Conservation (phyloP, 2,113 vertebrate species). For the Rhabdornis inornatus region DNA sequence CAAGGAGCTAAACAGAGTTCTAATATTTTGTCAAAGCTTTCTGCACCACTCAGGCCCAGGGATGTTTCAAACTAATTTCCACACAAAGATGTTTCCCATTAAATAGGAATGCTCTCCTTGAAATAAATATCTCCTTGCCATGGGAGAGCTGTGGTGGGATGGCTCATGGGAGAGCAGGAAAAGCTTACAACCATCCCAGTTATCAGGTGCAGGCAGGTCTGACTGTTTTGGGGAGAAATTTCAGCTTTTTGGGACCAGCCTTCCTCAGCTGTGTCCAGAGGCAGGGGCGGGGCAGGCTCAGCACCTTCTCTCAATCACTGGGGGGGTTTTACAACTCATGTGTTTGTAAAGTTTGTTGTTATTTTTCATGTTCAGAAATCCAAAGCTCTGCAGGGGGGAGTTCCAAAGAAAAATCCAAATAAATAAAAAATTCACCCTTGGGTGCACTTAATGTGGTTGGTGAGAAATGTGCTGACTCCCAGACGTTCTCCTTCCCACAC, state of each 20-base stretch:
- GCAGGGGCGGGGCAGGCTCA: background rate
- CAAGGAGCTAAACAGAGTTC: background rate
- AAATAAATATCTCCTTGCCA: background rate
- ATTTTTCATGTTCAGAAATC: background rate
- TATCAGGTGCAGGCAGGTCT: background rate
- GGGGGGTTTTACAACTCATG: rapidly evolving
- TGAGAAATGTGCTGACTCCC: slow-evolving; percentile 53
- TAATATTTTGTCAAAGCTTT: background rate
- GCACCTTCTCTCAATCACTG: background rate
- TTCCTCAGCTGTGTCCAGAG: background rate
- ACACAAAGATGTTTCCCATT: background rate
- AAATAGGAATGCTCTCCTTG: background rate
- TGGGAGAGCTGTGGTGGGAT: background rate
- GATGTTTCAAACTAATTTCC: background rate
- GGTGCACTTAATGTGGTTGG: slow-evolving; percentile 17
- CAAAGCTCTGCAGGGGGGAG: background rate
- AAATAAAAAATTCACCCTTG: slow-evolving; percentile 48
- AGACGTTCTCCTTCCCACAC: slow-evolving; percentile 14
- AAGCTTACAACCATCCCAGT: background rate
- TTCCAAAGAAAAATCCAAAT: background rate
- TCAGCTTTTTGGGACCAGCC: background rate
- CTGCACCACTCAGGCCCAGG: background rate
- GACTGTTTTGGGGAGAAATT: background rate
- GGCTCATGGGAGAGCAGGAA: background rate
- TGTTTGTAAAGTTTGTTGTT: background rate